Percentiles rank a stretch among this genome's conserved stretches.
Evolutionary conservation across 2,113 vertebrate genomes (phyloP).

Genomic region (Eurypyga helias): DNA sequence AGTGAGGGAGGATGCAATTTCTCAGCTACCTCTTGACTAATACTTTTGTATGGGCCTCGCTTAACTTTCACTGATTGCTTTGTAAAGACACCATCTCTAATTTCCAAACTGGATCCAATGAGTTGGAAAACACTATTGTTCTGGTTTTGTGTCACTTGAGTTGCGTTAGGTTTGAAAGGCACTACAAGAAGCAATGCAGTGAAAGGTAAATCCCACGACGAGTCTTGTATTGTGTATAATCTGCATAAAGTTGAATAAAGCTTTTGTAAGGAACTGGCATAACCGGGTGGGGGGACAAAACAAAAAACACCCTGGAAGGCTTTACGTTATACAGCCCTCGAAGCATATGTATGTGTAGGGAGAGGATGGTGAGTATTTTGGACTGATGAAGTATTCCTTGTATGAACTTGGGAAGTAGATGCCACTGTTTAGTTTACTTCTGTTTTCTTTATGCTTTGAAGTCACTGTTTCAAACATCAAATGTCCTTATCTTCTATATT

Average conservation of each 20-base stretch:
- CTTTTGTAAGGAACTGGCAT: neutral
- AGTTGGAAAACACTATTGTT: neutral
- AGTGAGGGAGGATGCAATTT: neutral
- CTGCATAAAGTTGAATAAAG: conserved; percentile 32
- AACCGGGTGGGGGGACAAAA: neutral
- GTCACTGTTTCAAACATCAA: neutral
- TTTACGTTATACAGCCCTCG: neutral
- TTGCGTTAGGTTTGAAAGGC: neutral
- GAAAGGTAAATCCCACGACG: neutral
- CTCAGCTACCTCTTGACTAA: neutral
- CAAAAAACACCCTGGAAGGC: neutral
- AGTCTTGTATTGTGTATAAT: neutral
- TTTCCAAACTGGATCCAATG: neutral
- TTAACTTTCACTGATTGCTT: neutral
- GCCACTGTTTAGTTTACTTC: neutral
- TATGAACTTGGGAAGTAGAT: neutral
- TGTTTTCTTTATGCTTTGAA: neutral
- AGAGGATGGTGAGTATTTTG: neutral
- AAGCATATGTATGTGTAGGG: neutral
- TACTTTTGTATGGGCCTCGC: neutral
- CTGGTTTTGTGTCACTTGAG: neutral
- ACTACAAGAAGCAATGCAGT: neutral
- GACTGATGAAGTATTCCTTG: neutral
- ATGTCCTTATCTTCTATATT: neutral
- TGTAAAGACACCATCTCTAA: neutral